Percentiles rank a stretch among this genome's conserved stretches.
Evolutionary conservation across 2,797 vertebrate genomes (phyloP).

Genomic region (Lutjanus campechanus): DNA sequence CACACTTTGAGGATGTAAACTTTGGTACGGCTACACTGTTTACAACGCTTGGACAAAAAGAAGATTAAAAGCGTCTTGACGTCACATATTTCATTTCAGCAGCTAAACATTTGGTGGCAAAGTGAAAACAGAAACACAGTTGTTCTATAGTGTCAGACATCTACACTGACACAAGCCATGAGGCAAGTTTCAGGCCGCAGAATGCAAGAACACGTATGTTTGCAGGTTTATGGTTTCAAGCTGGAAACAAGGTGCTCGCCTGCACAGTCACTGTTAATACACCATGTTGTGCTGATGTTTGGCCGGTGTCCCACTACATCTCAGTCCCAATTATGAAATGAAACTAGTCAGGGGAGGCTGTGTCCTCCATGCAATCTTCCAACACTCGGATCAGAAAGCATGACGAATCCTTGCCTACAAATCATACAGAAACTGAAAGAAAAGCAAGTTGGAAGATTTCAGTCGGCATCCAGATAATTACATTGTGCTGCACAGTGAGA

Average conservation of each 20-base stretch:
- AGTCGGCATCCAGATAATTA: conserved; percentile 11
- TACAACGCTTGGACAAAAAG: conserved; percentile 53
- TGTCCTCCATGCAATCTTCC: conserved; percentile 36
- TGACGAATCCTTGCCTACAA: conserved; percentile 17
- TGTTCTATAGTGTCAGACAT: conserved; percentile 36
- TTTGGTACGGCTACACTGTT: conserved; percentile 43
- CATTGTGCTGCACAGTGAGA: not conserved
- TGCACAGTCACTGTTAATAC: conserved; percentile 23
- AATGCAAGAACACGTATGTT: conserved; percentile 33
- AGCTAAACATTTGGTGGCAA: conserved; percentile 53
- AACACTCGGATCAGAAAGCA: conserved; percentile 30
- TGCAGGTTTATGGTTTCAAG: conserved; percentile 47
- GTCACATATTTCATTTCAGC: conserved; percentile 49
- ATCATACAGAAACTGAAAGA: conserved; percentile 27
- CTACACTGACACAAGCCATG: not conserved
- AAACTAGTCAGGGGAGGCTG: conserved; percentile 42
- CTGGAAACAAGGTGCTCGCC: conserved; percentile 36
- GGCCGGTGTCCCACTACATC: conserved; percentile 35
- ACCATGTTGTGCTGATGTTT: conserved; percentile 46
- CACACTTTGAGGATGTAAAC: conserved; percentile 49
- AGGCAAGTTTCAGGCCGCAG: conserved; percentile 14
- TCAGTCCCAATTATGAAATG: conserved; percentile 45
- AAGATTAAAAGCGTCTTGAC: conserved; percentile 62
- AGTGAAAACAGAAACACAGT: conserved; percentile 49
- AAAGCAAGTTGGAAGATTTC: conserved; percentile 22